Percentiles rank a stretch among this genome's conserved stretches.
These are phyloP conservation scores for Petrolisthes cinctipes DNA, from an alignment of 2,888 invertebrate genomes.

Conservation along the genomic window DNA sequence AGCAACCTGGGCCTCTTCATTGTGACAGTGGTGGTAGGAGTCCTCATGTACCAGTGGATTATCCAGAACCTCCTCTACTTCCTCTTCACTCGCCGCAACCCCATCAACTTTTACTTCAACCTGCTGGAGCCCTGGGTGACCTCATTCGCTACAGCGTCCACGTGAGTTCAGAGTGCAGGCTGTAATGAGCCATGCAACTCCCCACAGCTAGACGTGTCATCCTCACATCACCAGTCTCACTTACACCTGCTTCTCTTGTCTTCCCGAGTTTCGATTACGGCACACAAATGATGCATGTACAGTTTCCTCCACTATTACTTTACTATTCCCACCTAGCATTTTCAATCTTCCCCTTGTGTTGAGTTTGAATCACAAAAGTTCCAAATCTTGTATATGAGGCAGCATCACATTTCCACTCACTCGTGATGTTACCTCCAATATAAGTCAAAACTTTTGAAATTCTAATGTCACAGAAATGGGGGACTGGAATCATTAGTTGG, in stretches of 20 bases:
- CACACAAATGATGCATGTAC: neutral
- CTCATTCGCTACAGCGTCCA: slow-evolving; percentile 90
- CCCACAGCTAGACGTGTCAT: slow-evolving; percentile 24
- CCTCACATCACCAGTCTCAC: slow-evolving; percentile 15
- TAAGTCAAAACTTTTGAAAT: no score
- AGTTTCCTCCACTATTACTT: no score
- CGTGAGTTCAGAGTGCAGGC: slow-evolving; percentile 76
- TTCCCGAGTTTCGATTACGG: no score
- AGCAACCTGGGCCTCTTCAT: slow-evolving; percentile 72
- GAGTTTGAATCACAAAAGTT: no score
- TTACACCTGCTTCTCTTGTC: slow-evolving; percentile 9
- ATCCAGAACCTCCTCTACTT: slow-evolving; percentile 89
- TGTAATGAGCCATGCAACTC: neutral
- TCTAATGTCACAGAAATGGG: no score
- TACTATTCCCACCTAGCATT: no score
- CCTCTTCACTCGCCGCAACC: slow-evolving; percentile 83
- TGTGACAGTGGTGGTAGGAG: slow-evolving; percentile 83
- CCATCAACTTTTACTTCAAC: slow-evolving; percentile 87
- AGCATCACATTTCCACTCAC: no score
- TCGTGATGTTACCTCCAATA: no score
- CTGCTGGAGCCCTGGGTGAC: slow-evolving; percentile 86
- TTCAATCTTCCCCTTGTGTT: no score
- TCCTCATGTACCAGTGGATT: slow-evolving; percentile 85
- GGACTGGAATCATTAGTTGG: no score
- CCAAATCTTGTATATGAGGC: no score